These are phyloP conservation scores for Drosophila rubida DNA, from an alignment of 2,888 invertebrate genomes.

Conservation along the genomic window DNA sequence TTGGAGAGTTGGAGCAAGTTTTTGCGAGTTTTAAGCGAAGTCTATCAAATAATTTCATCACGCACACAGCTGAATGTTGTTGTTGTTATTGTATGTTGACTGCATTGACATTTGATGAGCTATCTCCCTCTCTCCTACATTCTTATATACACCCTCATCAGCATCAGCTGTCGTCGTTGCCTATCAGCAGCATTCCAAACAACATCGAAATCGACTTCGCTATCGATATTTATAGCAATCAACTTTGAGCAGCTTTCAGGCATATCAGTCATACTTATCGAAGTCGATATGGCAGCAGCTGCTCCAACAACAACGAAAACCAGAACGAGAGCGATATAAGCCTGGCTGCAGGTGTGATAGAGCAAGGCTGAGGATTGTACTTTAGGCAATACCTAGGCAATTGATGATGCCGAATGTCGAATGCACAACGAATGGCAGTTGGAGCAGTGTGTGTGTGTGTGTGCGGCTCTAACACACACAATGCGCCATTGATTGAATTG, in stretches of 20 bases:
- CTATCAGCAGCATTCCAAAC: slow-evolving; percentile 15
- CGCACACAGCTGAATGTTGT: slow-evolving; percentile 27
- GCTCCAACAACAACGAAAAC: not conserved
- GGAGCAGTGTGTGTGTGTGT: not conserved
- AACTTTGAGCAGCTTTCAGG: slow-evolving; percentile 24
- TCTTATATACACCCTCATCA: slow-evolving; percentile 4
- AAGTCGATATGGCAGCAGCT: slow-evolving; percentile 10
- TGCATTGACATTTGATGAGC: slow-evolving; percentile 34
- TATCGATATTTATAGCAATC: slow-evolving; percentile 50
- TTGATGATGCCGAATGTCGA: slow-evolving; percentile 51
- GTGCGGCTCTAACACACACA: slow-evolving; percentile 23
- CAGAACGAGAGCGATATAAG: not conserved
- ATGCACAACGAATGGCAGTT: slow-evolving; percentile 28
- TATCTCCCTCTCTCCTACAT: not conserved
- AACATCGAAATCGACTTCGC: slow-evolving; percentile 26
- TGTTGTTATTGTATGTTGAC: not conserved
- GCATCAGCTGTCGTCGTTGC: slow-evolving; percentile 15
- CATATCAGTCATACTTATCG: slow-evolving; percentile 45
- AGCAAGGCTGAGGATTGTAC: not conserved
- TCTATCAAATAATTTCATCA: slow-evolving; percentile 59
- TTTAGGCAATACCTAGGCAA: slow-evolving; percentile 33
- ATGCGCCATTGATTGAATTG: slow-evolving; percentile 73
- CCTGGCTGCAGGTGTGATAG: slow-evolving; percentile 32
- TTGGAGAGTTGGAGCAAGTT: slow-evolving; percentile 13
- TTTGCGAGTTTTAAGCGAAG: slow-evolving; percentile 18